Conservation (phyloP, 2,113 vertebrate genomes). For the Hepsetus odoe region DNA sequence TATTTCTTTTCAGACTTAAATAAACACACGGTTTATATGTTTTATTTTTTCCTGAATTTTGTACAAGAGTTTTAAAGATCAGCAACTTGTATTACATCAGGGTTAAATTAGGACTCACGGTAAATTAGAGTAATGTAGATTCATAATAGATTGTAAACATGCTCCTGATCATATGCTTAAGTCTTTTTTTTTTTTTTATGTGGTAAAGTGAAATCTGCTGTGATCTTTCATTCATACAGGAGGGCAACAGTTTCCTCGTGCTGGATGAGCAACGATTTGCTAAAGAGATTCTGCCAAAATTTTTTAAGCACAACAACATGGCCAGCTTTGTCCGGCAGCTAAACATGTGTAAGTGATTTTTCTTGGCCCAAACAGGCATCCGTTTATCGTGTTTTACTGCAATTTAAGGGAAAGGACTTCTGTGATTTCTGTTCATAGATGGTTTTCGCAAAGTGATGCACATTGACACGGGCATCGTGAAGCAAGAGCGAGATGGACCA, state of each 20-base stretch:
- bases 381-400: neutral
- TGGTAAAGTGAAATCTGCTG: neutral
- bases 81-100: no score
- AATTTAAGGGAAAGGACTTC: neutral
- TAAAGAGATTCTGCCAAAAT: constrained; percentile 97
- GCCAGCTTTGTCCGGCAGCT: constrained; percentile 96
- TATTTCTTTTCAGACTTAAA: no score
- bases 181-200: neutral
- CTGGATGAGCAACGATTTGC: constrained; percentile 93
- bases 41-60: no score
- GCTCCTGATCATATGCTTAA: neutral
- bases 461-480: constrained; percentile 89
- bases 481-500: constrained; percentile 89
- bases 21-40: no score
- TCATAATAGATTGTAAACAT: no score
- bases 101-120: no score
- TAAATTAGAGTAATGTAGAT: no score
- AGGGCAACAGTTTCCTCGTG: constrained; percentile 95
- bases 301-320: constrained; percentile 99
- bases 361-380: neutral
- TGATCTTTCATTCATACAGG: constrained; percentile 72
- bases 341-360: constrained; percentile 91
- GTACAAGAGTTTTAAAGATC: no score
- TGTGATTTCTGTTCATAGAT: constrained; percentile 72
- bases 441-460: constrained; percentile 96